These are phyloP conservation scores for Aphidius colemani DNA, from an alignment of 2,888 invertebrate genomes.

Conservation along the genomic window DNA sequence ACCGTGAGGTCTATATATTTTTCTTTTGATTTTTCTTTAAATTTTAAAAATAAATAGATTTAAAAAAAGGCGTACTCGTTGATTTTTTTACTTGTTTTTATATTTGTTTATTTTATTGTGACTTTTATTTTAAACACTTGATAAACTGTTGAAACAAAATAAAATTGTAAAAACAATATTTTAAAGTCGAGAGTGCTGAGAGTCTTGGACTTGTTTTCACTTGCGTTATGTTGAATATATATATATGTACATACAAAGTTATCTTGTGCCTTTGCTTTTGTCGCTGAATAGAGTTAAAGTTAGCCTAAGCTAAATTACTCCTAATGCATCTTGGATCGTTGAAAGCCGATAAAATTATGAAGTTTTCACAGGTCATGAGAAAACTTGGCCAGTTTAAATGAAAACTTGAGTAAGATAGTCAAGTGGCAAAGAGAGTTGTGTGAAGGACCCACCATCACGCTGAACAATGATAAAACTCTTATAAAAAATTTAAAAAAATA, in stretches of 20 bases:
- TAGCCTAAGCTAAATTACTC: conserved; percentile 40
- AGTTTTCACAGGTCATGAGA: conserved; percentile 30
- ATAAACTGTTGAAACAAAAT: background rate
- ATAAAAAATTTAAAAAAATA: no score
- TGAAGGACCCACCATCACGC: conserved; percentile 3
- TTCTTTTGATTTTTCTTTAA: conserved; percentile 1
- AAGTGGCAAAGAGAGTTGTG: conserved; percentile 9
- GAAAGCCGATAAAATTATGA: conserved; percentile 49
- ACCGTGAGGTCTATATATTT: background rate
- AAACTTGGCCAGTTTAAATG: conserved; percentile 38
- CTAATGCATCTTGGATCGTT: conserved; percentile 44
- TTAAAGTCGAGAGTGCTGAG: conserved; percentile 16
- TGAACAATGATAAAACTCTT: background rate
- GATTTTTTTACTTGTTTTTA: background rate
- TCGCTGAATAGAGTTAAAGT: no score
- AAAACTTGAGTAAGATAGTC: conserved; percentile 26
- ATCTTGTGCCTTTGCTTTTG: no score
- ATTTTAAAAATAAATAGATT: conserved; percentile 3
- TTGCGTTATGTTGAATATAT: no score
- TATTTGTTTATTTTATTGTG: background rate
- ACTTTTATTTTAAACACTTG: no score
- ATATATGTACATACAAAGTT: no score
- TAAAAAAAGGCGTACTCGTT: background rate
- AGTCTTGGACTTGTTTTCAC: no score
- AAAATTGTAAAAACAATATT: conserved; percentile 10